Evolutionary conservation across 2,888 invertebrate genomes (phyloP), one percentile per base, ranked within the genome.

Genomic region (Xiphydria camelus): DNA sequence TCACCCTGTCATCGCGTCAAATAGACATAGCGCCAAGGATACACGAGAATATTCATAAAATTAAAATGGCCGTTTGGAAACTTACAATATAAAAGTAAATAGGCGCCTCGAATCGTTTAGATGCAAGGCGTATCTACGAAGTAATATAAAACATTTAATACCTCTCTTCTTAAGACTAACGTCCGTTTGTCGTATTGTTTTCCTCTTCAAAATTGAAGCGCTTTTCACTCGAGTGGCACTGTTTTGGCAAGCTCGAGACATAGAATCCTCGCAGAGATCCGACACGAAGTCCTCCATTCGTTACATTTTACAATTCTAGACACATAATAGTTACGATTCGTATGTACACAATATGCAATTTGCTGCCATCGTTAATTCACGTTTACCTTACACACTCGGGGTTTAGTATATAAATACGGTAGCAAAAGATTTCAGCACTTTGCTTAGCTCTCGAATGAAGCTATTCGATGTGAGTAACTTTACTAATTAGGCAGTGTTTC

Each of bases 351-450:
- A 41, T 52, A 62, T 29, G 45, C 37, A 51, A 45, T 31, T 59
- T 45, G 15, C 17, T 41, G 23, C 20, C 31, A 17, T 20, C 37
- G 20, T 18, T 20, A 38, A 22, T 44, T 38, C 23, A 9, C 17
- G n/a, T 26, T 44, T 18, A 31, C 43, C 32, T 44, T 38, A 44
- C 17, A 44, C 47, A 50, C 49, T n/a, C n/a, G n/a, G 48, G 49
- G 47, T 57, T 46, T 59, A 57, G 66, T 68, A 61, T 70, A 70
- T 60, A 70, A 70, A 68, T 67, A 64, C 64, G 55, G 63, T 70
- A 68, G 64, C 64, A 70, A 69, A 67, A 64, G 57, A 57, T 59
- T 57, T 59, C 51, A 60, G 57, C 57, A 41, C 47, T 40, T 53
- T 49, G 47, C 50, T 57, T 40, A 21, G 49, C 47, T 52, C 44